Conservation (phyloP, 2,113 vertebrate genomes). For the Takifugu flavidus region DNA sequence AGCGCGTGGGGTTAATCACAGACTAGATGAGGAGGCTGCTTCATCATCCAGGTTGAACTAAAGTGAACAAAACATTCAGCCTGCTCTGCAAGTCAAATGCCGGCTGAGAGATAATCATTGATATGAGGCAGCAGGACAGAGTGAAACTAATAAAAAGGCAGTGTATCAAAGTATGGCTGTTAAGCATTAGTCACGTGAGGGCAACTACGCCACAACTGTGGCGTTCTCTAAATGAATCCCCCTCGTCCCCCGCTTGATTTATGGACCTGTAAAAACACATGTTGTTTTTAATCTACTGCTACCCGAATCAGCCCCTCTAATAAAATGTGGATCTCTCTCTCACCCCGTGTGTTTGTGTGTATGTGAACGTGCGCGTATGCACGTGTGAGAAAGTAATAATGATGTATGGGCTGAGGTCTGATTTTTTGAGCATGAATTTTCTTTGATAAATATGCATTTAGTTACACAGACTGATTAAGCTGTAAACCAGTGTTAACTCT, state of each 20-base stretch:
- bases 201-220: slow-evolving; percentile 60
- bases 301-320: slow-evolving; percentile 67
- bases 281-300: slow-evolving; percentile 80
- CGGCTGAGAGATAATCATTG: slow-evolving; percentile 56
- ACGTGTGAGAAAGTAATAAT: slow-evolving; percentile 46
- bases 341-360: slow-evolving; percentile 23
- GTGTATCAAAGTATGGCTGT: slow-evolving; percentile 65
- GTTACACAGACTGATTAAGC: slow-evolving; percentile 71
- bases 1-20: slow-evolving; percentile 30
- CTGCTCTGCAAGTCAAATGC: slow-evolving; percentile 60
- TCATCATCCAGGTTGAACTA: slow-evolving; percentile 36
- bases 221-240: slow-evolving; percentile 74
- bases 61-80: slow-evolving; percentile 49
- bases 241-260: slow-evolving; percentile 72
- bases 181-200: slow-evolving; percentile 66
- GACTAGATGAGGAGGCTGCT: slow-evolving; percentile 13
- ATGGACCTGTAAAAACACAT: slow-evolving; percentile 78
- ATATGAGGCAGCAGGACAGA: slow-evolving; percentile 52
- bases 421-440: slow-evolving; percentile 69
- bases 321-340: slow-evolving; percentile 62
- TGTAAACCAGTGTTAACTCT: slow-evolving; percentile 70
- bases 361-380: slow-evolving; percentile 31
- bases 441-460: slow-evolving; percentile 73
- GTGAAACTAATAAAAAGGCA: slow-evolving; percentile 72
- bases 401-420: slow-evolving; percentile 61